A percentile compares a stretch with the other conserved stretches of the same genome.
Conservation (phyloP, 2,113 vertebrate genomes). For the Gopherus flavomarginatus region DNA sequence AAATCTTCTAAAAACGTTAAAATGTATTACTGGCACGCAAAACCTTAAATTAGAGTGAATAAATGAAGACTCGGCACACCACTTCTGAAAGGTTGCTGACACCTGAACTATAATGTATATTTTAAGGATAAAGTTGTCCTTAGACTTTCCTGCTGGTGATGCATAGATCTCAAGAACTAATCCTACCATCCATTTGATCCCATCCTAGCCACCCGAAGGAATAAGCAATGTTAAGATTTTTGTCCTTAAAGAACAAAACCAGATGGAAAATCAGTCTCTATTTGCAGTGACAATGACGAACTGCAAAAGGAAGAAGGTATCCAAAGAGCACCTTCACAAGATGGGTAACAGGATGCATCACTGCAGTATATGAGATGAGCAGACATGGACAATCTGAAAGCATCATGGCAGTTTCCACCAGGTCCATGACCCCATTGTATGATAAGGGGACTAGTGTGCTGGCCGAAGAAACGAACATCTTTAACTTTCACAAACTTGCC, state of each 20-base stretch:
- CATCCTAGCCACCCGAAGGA: neutral
- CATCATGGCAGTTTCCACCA: neutral
- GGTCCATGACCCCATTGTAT: neutral
- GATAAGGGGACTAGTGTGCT: neutral
- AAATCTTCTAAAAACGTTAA: no score
- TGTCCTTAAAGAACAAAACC: neutral
- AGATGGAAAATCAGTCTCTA: neutral
- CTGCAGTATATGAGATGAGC: neutral
- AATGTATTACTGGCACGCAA: no score
- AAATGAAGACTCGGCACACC: no score
- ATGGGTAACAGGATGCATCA: neutral
- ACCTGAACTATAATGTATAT: neutral
- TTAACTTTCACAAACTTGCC: neutral
- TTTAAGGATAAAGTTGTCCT: neutral
- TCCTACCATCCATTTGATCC: neutral
- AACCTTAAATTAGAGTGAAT: no score
- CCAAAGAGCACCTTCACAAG: neutral
- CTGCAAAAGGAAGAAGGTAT: neutral
- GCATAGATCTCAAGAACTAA: neutral
- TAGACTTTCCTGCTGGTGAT: neutral
- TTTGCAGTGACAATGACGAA: neutral
- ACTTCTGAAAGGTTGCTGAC: no score
- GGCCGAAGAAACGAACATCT: neutral
- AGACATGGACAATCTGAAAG: neutral
- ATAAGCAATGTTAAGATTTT: neutral